These are phyloP conservation scores for Podotricha telesiphe DNA, from an alignment of 2,888 invertebrate species.

Conservation along the genomic window DNA sequence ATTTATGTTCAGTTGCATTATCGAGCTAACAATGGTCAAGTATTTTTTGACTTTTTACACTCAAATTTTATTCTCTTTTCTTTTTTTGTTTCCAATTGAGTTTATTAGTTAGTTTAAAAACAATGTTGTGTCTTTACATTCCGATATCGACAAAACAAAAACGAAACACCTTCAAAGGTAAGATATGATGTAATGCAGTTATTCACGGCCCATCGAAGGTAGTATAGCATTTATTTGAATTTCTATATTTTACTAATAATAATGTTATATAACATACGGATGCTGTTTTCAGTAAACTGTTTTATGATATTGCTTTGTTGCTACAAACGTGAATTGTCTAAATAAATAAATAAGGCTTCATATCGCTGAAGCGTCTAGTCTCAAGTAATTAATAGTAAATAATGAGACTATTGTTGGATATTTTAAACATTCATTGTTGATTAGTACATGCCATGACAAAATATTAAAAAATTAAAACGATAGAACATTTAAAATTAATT, in stretches of 20 bases:
- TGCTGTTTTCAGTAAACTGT: conserved; percentile 30
- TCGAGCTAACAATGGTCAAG: conserved; percentile 84
- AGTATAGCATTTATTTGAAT: conserved; percentile 85
- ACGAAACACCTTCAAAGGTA: conserved; percentile 76
- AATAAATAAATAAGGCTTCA: conserved; percentile 28
- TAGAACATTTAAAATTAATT: conserved; percentile 22
- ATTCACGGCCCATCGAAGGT: conserved; percentile 73
- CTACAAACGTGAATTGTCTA: conserved; percentile 30
- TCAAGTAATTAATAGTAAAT: conserved; percentile 24
- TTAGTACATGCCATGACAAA: neutral
- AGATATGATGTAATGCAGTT: conserved; percentile 61
- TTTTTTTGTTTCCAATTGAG: conserved; percentile 67
- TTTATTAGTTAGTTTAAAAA: conserved; percentile 61
- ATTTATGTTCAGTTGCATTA: conserved; percentile 77
- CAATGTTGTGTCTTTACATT: conserved; percentile 73
- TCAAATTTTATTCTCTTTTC: conserved; percentile 78
- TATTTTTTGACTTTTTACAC: conserved; percentile 85
- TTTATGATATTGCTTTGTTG: conserved; percentile 28
- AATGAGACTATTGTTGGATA: conserved; percentile 14
- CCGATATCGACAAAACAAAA: conserved; percentile 66
- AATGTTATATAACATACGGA: conserved; percentile 29
- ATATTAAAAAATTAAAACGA: conserved; percentile 9
- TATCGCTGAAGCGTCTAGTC: conserved; percentile 26
- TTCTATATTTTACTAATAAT: conserved; percentile 50
- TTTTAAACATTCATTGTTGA: conserved; percentile 14